A percentile compares a stretch with the other conserved stretches of the same genome.
Evolutionary conservation across 2,888 invertebrate species (phyloP).

Genomic region (Ellobium chinense): DNA sequence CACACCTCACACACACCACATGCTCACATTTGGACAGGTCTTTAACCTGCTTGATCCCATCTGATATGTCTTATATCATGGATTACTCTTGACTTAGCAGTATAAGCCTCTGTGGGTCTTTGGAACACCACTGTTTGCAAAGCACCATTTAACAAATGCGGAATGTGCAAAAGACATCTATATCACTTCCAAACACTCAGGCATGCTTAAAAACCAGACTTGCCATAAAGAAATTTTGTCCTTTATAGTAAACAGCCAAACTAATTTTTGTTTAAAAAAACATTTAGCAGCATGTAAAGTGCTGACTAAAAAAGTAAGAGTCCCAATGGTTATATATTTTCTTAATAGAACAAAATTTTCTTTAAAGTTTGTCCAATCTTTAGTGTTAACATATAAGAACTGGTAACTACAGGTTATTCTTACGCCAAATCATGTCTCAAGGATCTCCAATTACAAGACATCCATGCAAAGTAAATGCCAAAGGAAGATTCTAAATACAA

Average conservation of each 20-base stretch:
- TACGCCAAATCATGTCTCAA: too few relatives aligned
- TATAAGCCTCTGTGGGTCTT: not conserved
- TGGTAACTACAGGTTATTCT: too few relatives aligned
- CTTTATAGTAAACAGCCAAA: constrained; percentile 1
- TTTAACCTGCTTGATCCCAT: not conserved
- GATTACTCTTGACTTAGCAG: not conserved
- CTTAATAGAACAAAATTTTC: constrained; percentile 13
- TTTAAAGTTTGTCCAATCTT: constrained; percentile 2
- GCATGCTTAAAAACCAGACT: constrained; percentile 6
- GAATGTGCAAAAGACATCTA: constrained; percentile 21
- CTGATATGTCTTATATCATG: not conserved
- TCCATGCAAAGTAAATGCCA: too few relatives aligned
- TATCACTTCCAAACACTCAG: not conserved
- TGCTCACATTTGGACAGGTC: not conserved
- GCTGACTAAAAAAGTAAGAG: constrained; percentile 10
- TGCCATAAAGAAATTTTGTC: constrained; percentile 13
- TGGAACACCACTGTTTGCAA: not conserved
- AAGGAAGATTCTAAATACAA: too few relatives aligned
- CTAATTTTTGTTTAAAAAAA: not conserved
- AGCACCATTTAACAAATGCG: not conserved
- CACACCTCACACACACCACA: not conserved
- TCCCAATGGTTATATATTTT: constrained; percentile 4
- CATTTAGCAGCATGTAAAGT: constrained; percentile 39
- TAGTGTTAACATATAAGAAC: not conserved
- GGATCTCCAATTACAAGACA: too few relatives aligned